Conservation (phyloP, 2,888 invertebrate species). For the Ramazzottius varieornatus region DNA sequence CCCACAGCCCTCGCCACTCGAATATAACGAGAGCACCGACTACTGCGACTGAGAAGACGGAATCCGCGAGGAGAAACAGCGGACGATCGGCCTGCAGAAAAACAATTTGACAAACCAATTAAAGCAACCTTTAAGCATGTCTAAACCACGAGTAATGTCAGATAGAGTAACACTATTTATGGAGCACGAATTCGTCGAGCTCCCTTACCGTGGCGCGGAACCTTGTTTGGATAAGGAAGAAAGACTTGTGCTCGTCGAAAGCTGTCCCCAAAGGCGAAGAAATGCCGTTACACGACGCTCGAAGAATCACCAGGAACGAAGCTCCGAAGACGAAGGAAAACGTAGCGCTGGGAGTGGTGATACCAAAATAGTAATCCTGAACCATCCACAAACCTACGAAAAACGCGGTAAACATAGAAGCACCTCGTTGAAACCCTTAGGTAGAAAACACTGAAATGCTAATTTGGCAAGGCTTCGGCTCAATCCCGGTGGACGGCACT, state of each 20-base stretch:
- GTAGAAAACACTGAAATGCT: background rate
- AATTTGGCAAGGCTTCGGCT: background rate
- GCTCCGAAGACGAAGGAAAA: background rate
- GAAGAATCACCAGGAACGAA: background rate
- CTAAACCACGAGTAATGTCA: too few species aligned
- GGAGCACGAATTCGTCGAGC: too few species aligned
- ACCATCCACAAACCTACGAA: background rate
- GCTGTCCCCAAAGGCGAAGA: background rate
- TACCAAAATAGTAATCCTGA: background rate
- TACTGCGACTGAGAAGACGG: slow-evolving; percentile 54
- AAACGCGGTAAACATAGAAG: background rate
- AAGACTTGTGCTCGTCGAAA: background rate
- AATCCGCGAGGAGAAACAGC: slow-evolving; percentile 25
- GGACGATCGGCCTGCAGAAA: background rate
- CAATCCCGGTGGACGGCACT: too few species aligned
- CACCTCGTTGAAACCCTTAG: background rate
- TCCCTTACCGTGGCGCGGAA: background rate
- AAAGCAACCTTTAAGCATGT: too few species aligned
- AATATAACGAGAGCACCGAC: slow-evolving; percentile 59
- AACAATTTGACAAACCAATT: background rate
- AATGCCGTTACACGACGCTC: background rate
- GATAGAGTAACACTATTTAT: too few species aligned
- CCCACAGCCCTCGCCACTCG: slow-evolving; percentile 67
- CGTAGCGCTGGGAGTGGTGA: background rate
- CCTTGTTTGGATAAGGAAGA: background rate